Evolutionary conservation across 1,140 invertebrate species (phyloP).

Genomic region (Euglossa dilemma): DNA sequence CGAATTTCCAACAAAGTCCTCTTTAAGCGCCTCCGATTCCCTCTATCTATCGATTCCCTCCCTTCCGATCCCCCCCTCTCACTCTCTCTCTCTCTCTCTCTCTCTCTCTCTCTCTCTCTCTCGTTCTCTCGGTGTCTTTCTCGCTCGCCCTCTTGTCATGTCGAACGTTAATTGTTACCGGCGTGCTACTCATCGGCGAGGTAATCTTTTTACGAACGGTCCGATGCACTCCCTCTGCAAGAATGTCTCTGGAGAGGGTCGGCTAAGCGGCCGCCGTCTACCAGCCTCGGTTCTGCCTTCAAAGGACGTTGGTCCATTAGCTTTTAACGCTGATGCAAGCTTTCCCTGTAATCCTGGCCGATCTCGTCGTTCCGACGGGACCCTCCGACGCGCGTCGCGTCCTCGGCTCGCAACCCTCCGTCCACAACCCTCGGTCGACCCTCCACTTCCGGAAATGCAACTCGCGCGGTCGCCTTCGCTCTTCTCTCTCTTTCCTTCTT

Average conservation of each 20-base stretch:
- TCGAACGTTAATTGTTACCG: constrained; percentile 46
- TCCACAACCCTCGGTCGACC: neutral
- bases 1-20: constrained; percentile 30
- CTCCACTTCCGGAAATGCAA: neutral
- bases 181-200: constrained; percentile 8
- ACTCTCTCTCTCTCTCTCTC: neutral
- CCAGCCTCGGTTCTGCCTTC: constrained; percentile 30
- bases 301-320: constrained; percentile 53
- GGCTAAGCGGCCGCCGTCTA: constrained; percentile 25
- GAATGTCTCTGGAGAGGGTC: constrained; percentile 30
- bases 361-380: neutral
- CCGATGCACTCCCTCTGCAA: neutral
- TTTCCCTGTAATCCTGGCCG: constrained; percentile 36
- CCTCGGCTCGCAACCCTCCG: neutral
- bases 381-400: neutral
- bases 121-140: neutral
- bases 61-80: neutral
- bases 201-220: constrained; percentile 43
- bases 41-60: neutral
- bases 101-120: neutral
- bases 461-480: too few relatives aligned
- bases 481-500: too few relatives aligned
- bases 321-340: constrained; percentile 55
- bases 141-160: neutral
- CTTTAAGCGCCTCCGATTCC: neutral